Evolutionary conservation across 2,797 vertebrate genomes (phyloP).

Genomic region (Anniella stebbinsi): DNA sequence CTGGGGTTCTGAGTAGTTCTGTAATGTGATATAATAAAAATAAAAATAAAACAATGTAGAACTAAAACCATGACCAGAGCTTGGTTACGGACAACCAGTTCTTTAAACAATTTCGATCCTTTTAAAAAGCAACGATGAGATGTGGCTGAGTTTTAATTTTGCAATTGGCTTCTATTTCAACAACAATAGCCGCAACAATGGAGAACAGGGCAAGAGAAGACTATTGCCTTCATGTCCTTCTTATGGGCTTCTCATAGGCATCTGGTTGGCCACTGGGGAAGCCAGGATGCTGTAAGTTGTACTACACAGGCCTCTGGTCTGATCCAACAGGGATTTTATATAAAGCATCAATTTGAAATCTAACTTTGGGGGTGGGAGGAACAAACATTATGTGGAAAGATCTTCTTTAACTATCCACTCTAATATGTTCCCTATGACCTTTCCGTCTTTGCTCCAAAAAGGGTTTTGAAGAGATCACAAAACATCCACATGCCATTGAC

Average conservation of each 20-base stretch:
- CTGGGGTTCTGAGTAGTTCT: too few species aligned
- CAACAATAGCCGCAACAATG: not conserved
- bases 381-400: not conserved
- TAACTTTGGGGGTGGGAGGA: not conserved
- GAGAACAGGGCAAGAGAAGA: too few species aligned
- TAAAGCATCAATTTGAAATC: not conserved
- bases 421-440: conserved; percentile 7
- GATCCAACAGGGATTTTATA: not conserved
- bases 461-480: not conserved
- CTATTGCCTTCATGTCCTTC: too few species aligned
- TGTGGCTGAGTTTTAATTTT: not conserved
- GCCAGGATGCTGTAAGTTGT: not conserved
- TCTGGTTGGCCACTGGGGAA: not conserved
- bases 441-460: conserved; percentile 21
- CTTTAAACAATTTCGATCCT: not conserved
- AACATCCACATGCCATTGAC: not conserved
- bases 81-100: not conserved
- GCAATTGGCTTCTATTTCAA: not conserved
- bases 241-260: not conserved
- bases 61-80: too few species aligned
- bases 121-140: not conserved
- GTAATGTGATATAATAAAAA: too few species aligned
- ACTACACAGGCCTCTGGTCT: not conserved
- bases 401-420: not conserved
- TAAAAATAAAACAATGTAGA: too few species aligned